Conservation (phyloP, 1,140 invertebrate genomes). For the Aphelenchoides besseyi region DNA sequence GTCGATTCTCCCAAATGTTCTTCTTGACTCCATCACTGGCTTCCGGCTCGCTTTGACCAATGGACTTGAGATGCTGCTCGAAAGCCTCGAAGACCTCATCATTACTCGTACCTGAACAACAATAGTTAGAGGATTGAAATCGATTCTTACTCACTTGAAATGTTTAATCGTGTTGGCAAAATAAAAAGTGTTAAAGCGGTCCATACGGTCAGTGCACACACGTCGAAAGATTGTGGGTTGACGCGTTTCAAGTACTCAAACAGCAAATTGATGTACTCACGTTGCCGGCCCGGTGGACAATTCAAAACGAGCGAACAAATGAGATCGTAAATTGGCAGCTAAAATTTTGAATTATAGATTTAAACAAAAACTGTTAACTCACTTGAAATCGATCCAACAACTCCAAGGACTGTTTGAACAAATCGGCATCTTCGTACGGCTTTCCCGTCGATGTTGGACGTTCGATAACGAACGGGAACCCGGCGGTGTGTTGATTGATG, state of each 20-base stretch:
- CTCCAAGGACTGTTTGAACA: background rate
- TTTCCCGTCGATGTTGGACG: conserved; percentile 98
- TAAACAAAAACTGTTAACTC: background rate
- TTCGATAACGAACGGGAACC: conserved; percentile 90
- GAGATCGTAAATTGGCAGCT: conserved; percentile 13
- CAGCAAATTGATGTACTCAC: conserved; percentile 2
- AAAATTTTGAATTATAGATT: background rate
- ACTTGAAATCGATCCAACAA: background rate
- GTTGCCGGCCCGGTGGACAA: background rate
- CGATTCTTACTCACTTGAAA: background rate
- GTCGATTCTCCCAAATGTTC: conserved; percentile 1
- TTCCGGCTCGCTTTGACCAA: background rate
- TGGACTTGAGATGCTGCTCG: conserved; percentile 12
- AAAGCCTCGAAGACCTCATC: conserved; percentile 14
- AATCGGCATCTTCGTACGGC: background rate
- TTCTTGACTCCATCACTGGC: background rate
- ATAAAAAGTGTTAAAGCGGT: conserved; percentile 2
- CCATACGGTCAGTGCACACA: conserved; percentile 6
- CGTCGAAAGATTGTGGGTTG: background rate
- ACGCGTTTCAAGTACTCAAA: background rate
- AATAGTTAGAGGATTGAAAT: background rate
- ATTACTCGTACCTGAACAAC: background rate
- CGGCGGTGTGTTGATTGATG: conserved; percentile 84
- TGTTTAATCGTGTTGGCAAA: background rate
- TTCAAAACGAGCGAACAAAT: conserved; percentile 11